phyloP scores from a whole-genome alignment of 2,113 vertebrate genomes.

The Ailuropoda melanoleuca region DNA sequence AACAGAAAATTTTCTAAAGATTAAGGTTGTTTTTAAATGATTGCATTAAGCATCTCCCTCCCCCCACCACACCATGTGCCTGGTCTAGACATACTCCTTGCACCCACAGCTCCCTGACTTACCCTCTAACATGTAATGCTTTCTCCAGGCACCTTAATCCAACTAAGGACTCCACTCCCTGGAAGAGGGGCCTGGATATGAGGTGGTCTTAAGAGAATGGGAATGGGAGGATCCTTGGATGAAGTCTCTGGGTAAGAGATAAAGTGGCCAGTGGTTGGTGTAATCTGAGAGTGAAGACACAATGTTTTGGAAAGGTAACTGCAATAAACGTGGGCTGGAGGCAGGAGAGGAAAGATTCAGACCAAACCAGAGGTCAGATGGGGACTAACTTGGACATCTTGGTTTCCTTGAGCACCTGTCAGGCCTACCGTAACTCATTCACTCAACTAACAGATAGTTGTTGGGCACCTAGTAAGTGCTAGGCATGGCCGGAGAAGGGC shows the following conservation, averaged over 20 bases:
- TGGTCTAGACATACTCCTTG: neutral
- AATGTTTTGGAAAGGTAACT: neutral
- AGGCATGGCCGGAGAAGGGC: neutral
- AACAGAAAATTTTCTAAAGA: neutral
- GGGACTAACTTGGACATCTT: neutral
- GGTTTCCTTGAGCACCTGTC: neutral
- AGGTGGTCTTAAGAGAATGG: neutral
- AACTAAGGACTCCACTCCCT: neutral
- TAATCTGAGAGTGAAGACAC: neutral
- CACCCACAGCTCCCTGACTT: neutral
- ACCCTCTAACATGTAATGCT: neutral
- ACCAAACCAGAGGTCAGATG: neutral
- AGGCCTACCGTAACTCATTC: neutral
- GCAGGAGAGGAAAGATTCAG: neutral
- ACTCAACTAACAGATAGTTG: neutral
- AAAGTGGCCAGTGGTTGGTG: neutral
- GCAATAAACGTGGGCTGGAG: neutral
- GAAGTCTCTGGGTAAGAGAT: neutral
- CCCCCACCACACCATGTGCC: neutral
- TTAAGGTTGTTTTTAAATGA: neutral
- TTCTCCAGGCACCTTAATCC: neutral
- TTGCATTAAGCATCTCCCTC: neutral
- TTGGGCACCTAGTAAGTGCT: neutral
- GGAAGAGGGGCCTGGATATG: neutral
- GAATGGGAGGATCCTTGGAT: neutral